Percentiles rank a stretch among this genome's conserved stretches.
These are phyloP conservation scores for Epinephelus malabaricus DNA, from an alignment of 2,797 vertebrate species.

Conservation along the genomic window DNA sequence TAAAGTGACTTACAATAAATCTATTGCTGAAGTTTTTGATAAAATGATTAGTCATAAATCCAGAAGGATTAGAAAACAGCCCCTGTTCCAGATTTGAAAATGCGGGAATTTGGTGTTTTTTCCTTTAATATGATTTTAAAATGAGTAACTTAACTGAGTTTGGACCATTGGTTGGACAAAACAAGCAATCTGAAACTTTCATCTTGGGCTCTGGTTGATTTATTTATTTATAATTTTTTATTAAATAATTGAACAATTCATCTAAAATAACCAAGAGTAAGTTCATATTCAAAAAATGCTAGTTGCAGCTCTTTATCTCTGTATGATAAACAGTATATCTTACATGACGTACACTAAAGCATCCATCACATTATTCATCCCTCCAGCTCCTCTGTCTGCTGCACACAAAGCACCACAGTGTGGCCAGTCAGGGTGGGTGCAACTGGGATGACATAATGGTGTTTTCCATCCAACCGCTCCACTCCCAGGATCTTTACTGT, in stretches of 20 bases:
- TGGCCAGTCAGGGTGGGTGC: slow-evolving; percentile 72
- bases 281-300: background rate
- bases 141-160: background rate
- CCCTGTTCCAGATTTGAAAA: background rate
- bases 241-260: background rate
- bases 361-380: slow-evolving; percentile 8
- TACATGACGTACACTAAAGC: slow-evolving; percentile 7
- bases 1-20: background rate
- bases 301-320: slow-evolving; percentile 1
- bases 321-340: background rate
- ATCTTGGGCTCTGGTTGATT: background rate
- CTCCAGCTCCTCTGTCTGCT: slow-evolving; percentile 50
- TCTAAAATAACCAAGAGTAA: too few species aligned
- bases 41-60: background rate
- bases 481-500: slow-evolving; percentile 42
- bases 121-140: background rate
- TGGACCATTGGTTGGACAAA: background rate
- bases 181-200: background rate
- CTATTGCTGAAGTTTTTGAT: background rate
- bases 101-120: background rate
- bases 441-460: slow-evolving; percentile 71
- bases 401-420: slow-evolving; percentile 80
- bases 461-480: slow-evolving; percentile 73
- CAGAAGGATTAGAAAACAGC: background rate
- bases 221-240: background rate